Evolutionary conservation across 2,797 vertebrate species (phyloP), one percentile per base, ranked within the genome.

Genomic region (Nyctibius grandis): DNA sequence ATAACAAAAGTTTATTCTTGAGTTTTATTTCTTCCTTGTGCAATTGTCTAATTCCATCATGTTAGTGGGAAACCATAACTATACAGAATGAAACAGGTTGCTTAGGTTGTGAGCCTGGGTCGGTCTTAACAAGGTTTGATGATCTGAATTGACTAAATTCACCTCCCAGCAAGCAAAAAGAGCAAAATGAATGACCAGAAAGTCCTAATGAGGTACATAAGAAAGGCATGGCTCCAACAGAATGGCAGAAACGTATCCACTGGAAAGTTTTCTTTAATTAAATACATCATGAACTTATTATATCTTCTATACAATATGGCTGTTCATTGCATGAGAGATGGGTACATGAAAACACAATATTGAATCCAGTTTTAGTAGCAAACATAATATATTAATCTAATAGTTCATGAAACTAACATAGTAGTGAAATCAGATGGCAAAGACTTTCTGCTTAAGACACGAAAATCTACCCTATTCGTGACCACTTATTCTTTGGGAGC

Each of bases 341-440:
- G 60, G 85, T 53, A 76, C 56, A 70, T 56, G 85, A 82, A 91
- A 83, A 54, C 81, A 87, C 77, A 70, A 65, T 74, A 48, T 51
- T 94, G 67, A 88, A 57, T 92, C 33, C 53, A 88, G 64, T 95
- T 97, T 96, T 92, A 88, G 88, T 94, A 95, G 79, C 80, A 95
- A 96, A 93, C 16, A 50, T 89, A 90, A 89, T 85, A 69, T 59
- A 79, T 19, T 7, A 81, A 85, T 89, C 85, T 76, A 70, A 88
- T 50, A 85, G 51, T 87, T 96, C 88, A 91, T 92, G 64, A 94
- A 94, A 96, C 81, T 95, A 95, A 86, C 80, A 95, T 42, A 93
- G 75, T 83, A 96, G 89, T 96, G 91, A 91, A 96, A 91, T 84
- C 80, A 83, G 75, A 67, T 60, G 42, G 34, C 75, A 95, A 92